These are phyloP conservation scores for Scaptomyza polygonia DNA, from an alignment of 2,888 invertebrate genomes.

Conservation along the genomic window DNA sequence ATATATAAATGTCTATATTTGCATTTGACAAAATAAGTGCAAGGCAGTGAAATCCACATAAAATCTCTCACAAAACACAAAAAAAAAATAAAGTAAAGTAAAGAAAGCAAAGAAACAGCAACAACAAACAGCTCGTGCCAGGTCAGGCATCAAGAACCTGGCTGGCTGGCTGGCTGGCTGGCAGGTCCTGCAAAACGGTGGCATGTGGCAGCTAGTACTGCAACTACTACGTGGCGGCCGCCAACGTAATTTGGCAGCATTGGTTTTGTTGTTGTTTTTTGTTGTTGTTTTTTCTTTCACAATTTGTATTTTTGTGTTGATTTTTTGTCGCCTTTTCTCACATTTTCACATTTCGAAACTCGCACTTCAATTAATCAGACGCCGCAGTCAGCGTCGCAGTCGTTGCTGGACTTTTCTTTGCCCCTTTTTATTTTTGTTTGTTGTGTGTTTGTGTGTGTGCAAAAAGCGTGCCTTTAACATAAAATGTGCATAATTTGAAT, in stretches of 20 bases:
- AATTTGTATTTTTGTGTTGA: slow-evolving; percentile 16
- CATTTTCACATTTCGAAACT: slow-evolving; percentile 64
- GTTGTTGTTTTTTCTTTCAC: slow-evolving; percentile 38
- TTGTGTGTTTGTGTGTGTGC: slow-evolving; percentile 7
- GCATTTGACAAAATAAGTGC: slow-evolving; percentile 80
- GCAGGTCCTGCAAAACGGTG: slow-evolving; percentile 51
- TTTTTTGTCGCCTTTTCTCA: slow-evolving; percentile 30
- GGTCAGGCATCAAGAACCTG: slow-evolving; percentile 57
- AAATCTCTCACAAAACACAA: slow-evolving; percentile 12
- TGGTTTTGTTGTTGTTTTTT: slow-evolving; percentile 51
- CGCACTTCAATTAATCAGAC: slow-evolving; percentile 80
- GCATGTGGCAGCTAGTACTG: slow-evolving; percentile 20
- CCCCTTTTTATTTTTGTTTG: background rate
- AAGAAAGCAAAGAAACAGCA: slow-evolving; percentile 5
- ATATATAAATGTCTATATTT: slow-evolving; percentile 70
- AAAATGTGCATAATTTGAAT: slow-evolving; percentile 39
- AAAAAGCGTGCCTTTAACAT: slow-evolving; percentile 20
- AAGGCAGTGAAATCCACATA: slow-evolving; percentile 37
- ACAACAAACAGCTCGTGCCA: slow-evolving; percentile 33
- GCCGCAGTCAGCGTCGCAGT: slow-evolving; percentile 46
- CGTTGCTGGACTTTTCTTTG: slow-evolving; percentile 22
- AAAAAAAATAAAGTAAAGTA: too few species aligned
- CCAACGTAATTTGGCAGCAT: slow-evolving; percentile 76
- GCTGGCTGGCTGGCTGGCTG: slow-evolving; percentile 31
- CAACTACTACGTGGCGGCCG: slow-evolving; percentile 8